Evolutionary conservation across 23 tunicate species (phyloP).

Genomic region (Trididemnum miniatum): DNA sequence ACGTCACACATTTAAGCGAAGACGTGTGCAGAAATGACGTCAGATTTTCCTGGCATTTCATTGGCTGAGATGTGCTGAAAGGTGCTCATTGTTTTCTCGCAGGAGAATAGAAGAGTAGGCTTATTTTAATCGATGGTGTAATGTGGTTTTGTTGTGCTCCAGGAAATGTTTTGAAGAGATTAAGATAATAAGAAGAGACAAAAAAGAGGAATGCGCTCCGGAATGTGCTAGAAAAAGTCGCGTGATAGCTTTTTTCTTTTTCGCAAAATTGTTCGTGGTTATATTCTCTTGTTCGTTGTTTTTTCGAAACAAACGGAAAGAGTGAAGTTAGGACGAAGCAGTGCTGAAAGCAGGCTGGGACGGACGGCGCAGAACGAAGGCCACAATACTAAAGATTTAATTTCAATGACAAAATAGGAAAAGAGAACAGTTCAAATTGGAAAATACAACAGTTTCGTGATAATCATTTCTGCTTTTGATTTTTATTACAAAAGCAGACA

Average conservation of each 20-base stretch:
- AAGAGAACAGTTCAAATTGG: not conserved
- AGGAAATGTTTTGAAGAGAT: not conserved
- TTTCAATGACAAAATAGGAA: not conserved
- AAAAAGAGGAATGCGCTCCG: not conserved
- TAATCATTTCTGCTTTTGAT: not conserved
- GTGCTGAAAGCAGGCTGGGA: conserved; percentile 18
- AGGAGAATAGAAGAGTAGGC: conserved; percentile 31
- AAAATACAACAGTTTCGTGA: not conserved
- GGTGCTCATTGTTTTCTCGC: not conserved
- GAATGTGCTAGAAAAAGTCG: conserved; percentile 6
- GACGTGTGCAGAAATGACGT: conserved; percentile 22
- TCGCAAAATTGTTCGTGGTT: not conserved
- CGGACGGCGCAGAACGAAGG: not conserved
- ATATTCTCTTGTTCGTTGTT: not conserved
- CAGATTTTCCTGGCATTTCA: not conserved
- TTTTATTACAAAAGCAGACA: conserved; percentile 22
- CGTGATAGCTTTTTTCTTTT: conserved; percentile 25
- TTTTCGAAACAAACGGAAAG: not conserved
- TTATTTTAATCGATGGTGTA: conserved; percentile 8
- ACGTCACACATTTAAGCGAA: not conserved
- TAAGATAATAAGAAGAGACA: not conserved
- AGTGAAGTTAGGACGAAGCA: not conserved
- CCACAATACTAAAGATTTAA: not conserved
- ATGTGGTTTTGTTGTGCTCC: not conserved
- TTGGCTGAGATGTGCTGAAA: not conserved